Evolutionary conservation across 2,113 vertebrate genomes (phyloP).

Genomic region (Mesocricetus auratus): DNA sequence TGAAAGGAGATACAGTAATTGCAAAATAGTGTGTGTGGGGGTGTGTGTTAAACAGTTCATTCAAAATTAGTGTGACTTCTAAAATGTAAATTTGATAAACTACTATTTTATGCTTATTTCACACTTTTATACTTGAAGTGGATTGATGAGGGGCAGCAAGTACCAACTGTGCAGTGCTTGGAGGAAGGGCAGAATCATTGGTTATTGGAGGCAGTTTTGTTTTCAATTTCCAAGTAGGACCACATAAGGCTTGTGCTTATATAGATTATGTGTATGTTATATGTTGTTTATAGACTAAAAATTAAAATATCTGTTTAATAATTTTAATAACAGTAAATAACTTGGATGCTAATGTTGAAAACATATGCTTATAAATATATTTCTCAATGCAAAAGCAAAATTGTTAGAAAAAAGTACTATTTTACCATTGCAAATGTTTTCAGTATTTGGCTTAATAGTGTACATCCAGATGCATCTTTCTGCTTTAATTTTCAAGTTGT

Average conservation of each 20-base stretch:
- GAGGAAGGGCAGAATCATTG: background rate
- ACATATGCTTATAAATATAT: background rate
- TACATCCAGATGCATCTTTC: background rate
- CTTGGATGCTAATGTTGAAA: background rate
- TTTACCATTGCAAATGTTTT: background rate
- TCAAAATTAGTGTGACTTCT: background rate
- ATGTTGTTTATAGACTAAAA: background rate
- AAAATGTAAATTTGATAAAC: background rate
- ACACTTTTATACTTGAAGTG: background rate
- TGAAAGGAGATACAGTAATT: background rate
- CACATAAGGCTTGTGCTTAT: background rate
- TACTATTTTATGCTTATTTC: background rate
- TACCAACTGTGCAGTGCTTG: background rate
- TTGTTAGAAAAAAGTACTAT: background rate
- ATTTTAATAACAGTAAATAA: background rate
- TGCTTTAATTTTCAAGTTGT: background rate
- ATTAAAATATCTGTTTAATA: background rate
- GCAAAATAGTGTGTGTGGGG: background rate
- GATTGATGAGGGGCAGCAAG: background rate
- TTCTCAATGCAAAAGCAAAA: background rate
- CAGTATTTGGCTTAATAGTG: background rate
- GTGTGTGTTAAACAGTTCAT: background rate
- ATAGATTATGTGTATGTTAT: background rate
- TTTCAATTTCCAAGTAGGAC: background rate
- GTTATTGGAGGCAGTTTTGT: background rate